Evolutionary conservation across 1,140 invertebrate genomes (phyloP), one percentile per base, ranked within the genome.

Genomic region (Coenobita brevimanus): DNA sequence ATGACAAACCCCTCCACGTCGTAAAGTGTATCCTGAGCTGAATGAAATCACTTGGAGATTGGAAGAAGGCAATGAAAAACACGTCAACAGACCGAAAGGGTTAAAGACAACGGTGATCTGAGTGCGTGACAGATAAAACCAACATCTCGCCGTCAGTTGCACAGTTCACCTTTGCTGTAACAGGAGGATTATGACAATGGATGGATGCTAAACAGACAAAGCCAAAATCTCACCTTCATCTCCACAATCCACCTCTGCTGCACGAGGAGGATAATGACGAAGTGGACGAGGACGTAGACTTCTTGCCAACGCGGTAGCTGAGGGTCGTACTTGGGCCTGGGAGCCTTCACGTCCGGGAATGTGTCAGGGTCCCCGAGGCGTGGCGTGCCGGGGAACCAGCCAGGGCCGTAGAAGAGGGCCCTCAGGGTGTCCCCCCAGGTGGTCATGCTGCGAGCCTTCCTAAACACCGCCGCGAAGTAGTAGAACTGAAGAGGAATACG

Each of bases 251-350:
- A 81, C 38, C 27, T 30, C 27, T 87, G 76, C 15, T 87, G 84
- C 15, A 87, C 10, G 1, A 87, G 17, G 17, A 96, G 91, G 0
- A 96, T 93, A 0, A 95, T 91, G 41, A 93, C 91, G 91, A 97
- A 97, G 91, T 97, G 96, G 0, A 95, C 54, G 8, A 94, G 91
- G 13, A 96, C 92, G 90, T 97, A 97, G 0, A 94, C 46, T 88
- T 95, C 96, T 90, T 94, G 95, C 95, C 95, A 96, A 0, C 92
- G 64, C 0, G 96, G 94, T n/a, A 97, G 91, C 80, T 93, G 91
- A 0, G 95, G 94, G 92, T 97, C 94, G 91, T 95, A 97, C 91
- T 96, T 96, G 21, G 54, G 10, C 27, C 87, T 78, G 4, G 78
- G 75, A 17, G 82, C 84, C 38, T 36, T 71, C 6, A 93, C 92